phyloP scores from a whole-genome alignment of 2,888 invertebrate genomes.

The Drosophila merina region DNA sequence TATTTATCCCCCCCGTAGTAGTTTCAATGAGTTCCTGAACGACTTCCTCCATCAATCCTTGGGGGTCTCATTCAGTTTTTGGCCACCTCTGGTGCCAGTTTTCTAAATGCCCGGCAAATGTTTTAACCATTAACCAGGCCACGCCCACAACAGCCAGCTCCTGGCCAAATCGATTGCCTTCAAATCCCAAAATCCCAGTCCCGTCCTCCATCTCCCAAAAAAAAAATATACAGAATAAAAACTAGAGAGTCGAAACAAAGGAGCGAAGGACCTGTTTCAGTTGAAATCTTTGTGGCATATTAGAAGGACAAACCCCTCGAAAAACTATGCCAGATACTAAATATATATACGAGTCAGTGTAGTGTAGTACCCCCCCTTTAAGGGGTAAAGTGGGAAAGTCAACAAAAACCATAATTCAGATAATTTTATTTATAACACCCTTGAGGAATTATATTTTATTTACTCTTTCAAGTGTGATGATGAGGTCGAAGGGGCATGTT shows the following conservation, averaged over 20 bases:
- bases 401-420: constrained; percentile 81
- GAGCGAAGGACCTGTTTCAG: constrained; percentile 26
- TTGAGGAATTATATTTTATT: constrained; percentile 80
- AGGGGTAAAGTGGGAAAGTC: constrained; percentile 70
- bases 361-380: not conserved
- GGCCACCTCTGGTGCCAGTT: constrained; percentile 3
- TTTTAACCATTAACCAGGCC: constrained; percentile 16
- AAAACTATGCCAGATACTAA: constrained; percentile 63
- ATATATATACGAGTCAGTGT: constrained; percentile 12
- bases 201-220: not conserved
- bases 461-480: constrained; percentile 80
- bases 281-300: constrained; percentile 59
- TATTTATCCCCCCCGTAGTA: not conserved
- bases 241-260: constrained; percentile 1
- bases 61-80: constrained; percentile 19
- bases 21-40: not conserved
- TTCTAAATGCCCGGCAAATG: constrained; percentile 26
- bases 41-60: constrained; percentile 16
- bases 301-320: constrained; percentile 64
- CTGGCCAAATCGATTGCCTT: constrained; percentile 24
- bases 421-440: constrained; percentile 82
- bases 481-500: constrained; percentile 57
- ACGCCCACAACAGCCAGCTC: constrained; percentile 12
- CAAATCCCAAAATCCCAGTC: constrained; percentile 12
- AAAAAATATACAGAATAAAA: not conserved